Evolutionary conservation across 2,888 invertebrate genomes (phyloP).

Genomic region (Hirtodrosophila confusa): DNA sequence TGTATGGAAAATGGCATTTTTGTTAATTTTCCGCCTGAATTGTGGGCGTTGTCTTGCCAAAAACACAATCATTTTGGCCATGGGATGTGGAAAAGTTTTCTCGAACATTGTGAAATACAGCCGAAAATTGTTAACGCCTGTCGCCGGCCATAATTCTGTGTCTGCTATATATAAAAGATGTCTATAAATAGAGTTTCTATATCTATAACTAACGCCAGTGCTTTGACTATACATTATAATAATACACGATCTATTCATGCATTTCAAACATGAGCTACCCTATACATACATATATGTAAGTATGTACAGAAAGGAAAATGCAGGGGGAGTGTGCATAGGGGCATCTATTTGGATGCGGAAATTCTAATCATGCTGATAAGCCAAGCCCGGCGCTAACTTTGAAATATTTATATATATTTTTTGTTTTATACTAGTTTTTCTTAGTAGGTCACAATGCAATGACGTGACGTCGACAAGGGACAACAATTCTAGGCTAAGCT

Average conservation of each 20-base stretch:
- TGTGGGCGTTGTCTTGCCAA: slow-evolving; percentile 41
- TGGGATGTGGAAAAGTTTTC: slow-evolving; percentile 56
- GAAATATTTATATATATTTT: neutral
- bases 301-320: slow-evolving; percentile 1
- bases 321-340: slow-evolving; percentile 22
- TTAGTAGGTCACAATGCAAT: slow-evolving; percentile 37
- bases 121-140: slow-evolving; percentile 67
- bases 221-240: slow-evolving; percentile 17
- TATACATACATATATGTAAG: slow-evolving; percentile 3
- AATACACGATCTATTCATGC: slow-evolving; percentile 36
- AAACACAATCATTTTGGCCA: neutral
- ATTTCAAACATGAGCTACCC: slow-evolving; percentile 42
- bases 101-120: slow-evolving; percentile 51
- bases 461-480: slow-evolving; percentile 15
- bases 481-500: neutral
- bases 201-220: slow-evolving; percentile 33
- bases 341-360: slow-evolving; percentile 43
- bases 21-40: slow-evolving; percentile 31
- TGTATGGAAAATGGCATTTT: slow-evolving; percentile 25
- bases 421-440: slow-evolving; percentile 4
- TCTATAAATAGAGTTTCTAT: slow-evolving; percentile 40
- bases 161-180: slow-evolving; percentile 9
- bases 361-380: slow-evolving; percentile 48
- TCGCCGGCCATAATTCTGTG: slow-evolving; percentile 60
- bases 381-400: slow-evolving; percentile 31